Percentiles rank a stretch among this genome's conserved stretches.
Evolutionary conservation across 1,140 invertebrate species (phyloP).

Genomic region (Bombus terrestris): DNA sequence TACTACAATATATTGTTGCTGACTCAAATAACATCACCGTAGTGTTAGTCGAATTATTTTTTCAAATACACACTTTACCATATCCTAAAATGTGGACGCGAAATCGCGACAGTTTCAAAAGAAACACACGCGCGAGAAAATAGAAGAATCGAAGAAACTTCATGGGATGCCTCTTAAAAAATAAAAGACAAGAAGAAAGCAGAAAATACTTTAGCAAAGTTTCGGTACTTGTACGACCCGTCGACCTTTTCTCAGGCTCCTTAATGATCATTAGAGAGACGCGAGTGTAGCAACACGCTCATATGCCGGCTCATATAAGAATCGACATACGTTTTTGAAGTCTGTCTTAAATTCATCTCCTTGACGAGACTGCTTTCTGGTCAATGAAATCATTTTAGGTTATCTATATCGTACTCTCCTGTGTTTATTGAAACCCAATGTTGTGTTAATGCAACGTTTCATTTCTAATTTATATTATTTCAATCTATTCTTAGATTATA

Average conservation of each 20-base stretch:
- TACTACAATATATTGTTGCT: too few relatives aligned
- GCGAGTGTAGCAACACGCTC: slow-evolving; percentile 41
- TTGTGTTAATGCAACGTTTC: not conserved
- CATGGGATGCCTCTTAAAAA: not conserved
- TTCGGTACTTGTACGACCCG: not conserved
- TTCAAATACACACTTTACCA: too few relatives aligned
- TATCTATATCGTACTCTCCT: not conserved
- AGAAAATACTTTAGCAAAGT: slow-evolving; percentile 8
- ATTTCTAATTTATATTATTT: not conserved
- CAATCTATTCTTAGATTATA: not conserved
- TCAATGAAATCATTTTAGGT: not conserved
- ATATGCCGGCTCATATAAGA: not conserved
- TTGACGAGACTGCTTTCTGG: not conserved
- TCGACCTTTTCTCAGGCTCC: slow-evolving; percentile 34
- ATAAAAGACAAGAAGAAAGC: not conserved
- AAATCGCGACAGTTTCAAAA: not conserved
- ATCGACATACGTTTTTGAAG: slow-evolving; percentile 20
- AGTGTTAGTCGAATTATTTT: too few relatives aligned
- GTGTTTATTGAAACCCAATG: not conserved
- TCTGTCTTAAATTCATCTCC: not conserved
- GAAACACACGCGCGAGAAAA: not conserved
- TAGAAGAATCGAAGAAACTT: not conserved
- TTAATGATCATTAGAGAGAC: slow-evolving; percentile 62
- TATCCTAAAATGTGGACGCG: not conserved
- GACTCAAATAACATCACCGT: too few relatives aligned